Percentiles rank a stretch among this genome's conserved stretches.
Evolutionary conservation across 1,140 invertebrate genomes (phyloP).

Genomic region (Drosophila busckii): DNA sequence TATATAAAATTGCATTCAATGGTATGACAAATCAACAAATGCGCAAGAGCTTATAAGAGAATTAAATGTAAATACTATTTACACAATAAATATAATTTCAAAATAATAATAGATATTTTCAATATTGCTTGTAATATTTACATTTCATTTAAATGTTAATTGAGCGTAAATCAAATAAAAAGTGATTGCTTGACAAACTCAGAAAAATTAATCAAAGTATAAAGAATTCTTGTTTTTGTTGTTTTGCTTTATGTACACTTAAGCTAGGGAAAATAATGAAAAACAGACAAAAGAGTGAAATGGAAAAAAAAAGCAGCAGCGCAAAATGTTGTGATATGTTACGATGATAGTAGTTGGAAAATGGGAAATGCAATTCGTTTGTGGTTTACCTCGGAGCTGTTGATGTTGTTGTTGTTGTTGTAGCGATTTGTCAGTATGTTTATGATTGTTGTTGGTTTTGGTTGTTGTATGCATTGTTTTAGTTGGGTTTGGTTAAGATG

Average conservation of each 20-base stretch:
- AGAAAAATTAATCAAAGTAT: too few species aligned
- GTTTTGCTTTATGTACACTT: conserved; percentile 13
- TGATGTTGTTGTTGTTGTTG: conserved; percentile 39
- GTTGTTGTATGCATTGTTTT: conserved; percentile 19
- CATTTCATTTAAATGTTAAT: conserved; percentile 9
- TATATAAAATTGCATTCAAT: too few species aligned
- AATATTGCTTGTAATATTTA: too few species aligned
- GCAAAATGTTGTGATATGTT: conserved; percentile 43
- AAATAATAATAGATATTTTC: too few species aligned
- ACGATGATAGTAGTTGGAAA: conserved; percentile 30
- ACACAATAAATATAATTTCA: too few species aligned
- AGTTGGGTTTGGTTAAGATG: conserved; percentile 21
- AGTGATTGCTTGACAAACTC: too few species aligned
- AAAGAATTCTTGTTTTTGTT: background rate
- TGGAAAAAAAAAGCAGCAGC: conserved; percentile 25
- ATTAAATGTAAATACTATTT: too few species aligned
- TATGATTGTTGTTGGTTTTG: conserved; percentile 40
- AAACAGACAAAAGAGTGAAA: conserved; percentile 12
- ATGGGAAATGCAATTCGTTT: conserved; percentile 63
- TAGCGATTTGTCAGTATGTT: conserved; percentile 38
- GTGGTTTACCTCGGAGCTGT: conserved; percentile 77
- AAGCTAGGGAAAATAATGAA: conserved; percentile 17
- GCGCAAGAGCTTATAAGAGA: too few species aligned
- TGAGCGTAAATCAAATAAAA: too few species aligned
- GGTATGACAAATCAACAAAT: too few species aligned